These are phyloP conservation scores for Campoletis sonorensis DNA, from an alignment of 1,140 invertebrate species.

Conservation along the genomic window DNA sequence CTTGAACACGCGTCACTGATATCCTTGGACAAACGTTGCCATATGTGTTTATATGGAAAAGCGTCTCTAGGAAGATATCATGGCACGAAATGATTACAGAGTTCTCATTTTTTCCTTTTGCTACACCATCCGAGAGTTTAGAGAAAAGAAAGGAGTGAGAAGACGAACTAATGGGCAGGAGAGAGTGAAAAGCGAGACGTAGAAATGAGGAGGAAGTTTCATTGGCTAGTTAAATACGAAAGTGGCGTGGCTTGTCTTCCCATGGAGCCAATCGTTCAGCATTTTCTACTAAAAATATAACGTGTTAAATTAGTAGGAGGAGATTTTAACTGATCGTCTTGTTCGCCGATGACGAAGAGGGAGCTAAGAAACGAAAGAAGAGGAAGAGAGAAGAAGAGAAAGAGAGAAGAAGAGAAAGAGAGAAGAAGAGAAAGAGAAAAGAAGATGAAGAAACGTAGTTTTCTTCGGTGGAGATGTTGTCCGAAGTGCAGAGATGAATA, in stretches of 20 bases:
- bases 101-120: no score
- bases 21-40: not conserved
- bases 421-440: not conserved
- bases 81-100: not conserved
- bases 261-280: conserved; percentile 58
- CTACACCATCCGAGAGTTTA: not conserved
- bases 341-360: conserved; percentile 12
- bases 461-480: not conserved
- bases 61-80: not conserved
- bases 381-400: not conserved
- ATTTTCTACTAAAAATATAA: conserved; percentile 62
- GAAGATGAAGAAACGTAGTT: conserved; percentile 27
- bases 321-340: conserved; percentile 58
- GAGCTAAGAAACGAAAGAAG: not conserved
- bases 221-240: conserved; percentile 57
- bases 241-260: conserved; percentile 61
- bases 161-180: not conserved
- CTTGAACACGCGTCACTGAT: not conserved
- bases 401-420: conserved; percentile 16
- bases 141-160: not conserved
- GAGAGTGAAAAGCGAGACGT: not conserved
- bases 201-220: not conserved
- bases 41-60: not conserved
- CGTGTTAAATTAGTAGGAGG: conserved; percentile 64
- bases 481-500: not conserved